Evolutionary conservation across 2,888 invertebrate genomes (phyloP).

Genomic region (Parthenolecanium corni): DNA sequence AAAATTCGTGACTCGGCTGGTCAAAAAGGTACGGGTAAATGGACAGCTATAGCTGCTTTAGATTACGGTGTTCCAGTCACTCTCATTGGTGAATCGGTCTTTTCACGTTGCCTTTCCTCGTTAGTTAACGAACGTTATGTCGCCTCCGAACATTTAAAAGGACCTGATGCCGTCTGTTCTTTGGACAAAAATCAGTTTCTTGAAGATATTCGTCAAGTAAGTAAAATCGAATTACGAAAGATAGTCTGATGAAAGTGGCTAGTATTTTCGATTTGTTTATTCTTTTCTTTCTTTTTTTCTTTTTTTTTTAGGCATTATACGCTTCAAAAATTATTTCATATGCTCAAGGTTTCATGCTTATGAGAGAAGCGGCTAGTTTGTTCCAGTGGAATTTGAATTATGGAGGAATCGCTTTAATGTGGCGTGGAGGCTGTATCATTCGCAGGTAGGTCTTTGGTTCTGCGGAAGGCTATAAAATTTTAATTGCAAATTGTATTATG

Average conservation of each 20-base stretch:
- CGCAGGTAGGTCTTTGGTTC: slow-evolving; percentile 51
- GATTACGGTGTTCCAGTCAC: slow-evolving; percentile 96
- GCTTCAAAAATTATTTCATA: slow-evolving; percentile 98
- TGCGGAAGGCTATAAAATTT: no score
- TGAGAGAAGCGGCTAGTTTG: slow-evolving; percentile 81
- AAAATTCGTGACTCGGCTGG: slow-evolving; percentile 94
- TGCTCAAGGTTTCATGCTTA: slow-evolving; percentile 94
- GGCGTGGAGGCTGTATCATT: slow-evolving; percentile 99
- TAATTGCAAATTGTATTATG: no score
- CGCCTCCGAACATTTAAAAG: slow-evolving; percentile 66
- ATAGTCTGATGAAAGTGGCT: no score
- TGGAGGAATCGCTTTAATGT: slow-evolving; percentile 97
- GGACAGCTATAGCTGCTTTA: slow-evolving; percentile 93
- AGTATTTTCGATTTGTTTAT: neutral
- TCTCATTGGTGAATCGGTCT: slow-evolving; percentile 95
- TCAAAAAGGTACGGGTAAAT: slow-evolving; percentile 98
- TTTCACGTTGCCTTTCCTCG: slow-evolving; percentile 88
- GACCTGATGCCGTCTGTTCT: slow-evolving; percentile 51
- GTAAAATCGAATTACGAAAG: neutral
- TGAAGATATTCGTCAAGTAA: slow-evolving; percentile 60
- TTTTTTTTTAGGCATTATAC: slow-evolving; percentile 63
- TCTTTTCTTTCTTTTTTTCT: neutral
- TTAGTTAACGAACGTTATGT: slow-evolving; percentile 73
- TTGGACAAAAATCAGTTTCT: slow-evolving; percentile 70
- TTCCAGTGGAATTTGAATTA: slow-evolving; percentile 93